Evolutionary conservation across 2,888 invertebrate species (phyloP).

Genomic region (Yponomeuta cagnagella): DNA sequence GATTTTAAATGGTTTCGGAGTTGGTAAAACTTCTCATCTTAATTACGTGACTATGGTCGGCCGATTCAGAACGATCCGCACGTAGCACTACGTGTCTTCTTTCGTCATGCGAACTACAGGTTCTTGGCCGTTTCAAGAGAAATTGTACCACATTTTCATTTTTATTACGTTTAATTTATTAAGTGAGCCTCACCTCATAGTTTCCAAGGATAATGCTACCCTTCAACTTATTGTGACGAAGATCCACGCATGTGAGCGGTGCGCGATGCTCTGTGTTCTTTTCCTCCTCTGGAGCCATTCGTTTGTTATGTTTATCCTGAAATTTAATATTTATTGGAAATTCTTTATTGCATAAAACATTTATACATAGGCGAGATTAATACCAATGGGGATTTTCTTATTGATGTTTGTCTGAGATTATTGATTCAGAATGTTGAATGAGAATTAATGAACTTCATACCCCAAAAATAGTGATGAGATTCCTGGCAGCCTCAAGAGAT

Average conservation of each 20-base stretch:
- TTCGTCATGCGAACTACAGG: neutral
- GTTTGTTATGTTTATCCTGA: constrained; percentile 27
- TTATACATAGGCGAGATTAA: too few relatives aligned
- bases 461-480: constrained; percentile 53
- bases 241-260: constrained; percentile 82
- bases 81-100: neutral
- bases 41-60: neutral
- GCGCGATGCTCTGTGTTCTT: constrained; percentile 56
- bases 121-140: too few relatives aligned
- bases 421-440: too few relatives aligned
- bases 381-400: too few relatives aligned
- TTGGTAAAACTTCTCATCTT: neutral
- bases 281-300: constrained; percentile 59
- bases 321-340: too few relatives aligned
- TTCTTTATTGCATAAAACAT: too few relatives aligned
- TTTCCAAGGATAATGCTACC: constrained; percentile 90
- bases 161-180: too few relatives aligned
- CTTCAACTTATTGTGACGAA: constrained; percentile 85
- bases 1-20: too few relatives aligned
- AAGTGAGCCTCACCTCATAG: constrained; percentile 80
- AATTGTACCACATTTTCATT: too few relatives aligned
- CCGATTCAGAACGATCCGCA: neutral
- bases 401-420: too few relatives aligned
- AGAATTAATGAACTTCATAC: constrained; percentile 29
- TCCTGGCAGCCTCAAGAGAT: constrained; percentile 70